Percentiles rank a stretch among this genome's conserved stretches.
These are phyloP conservation scores for Grammomys surdaster DNA, from an alignment of 2,113 vertebrate genomes.

Conservation along the genomic window DNA sequence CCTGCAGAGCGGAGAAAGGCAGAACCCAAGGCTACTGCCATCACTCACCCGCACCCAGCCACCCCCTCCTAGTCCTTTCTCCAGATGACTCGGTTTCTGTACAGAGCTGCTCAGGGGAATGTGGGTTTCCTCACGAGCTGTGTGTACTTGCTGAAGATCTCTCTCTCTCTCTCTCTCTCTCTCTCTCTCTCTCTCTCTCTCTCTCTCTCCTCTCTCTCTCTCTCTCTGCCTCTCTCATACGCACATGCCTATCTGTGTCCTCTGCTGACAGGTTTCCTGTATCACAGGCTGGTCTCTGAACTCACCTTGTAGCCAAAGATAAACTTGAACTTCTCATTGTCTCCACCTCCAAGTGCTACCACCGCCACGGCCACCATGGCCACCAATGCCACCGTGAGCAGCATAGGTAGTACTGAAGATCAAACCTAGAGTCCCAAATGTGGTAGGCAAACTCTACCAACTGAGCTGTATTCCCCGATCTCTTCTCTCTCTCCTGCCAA, in stretches of 20 bases:
- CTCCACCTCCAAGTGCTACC: neutral
- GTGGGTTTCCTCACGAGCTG: neutral
- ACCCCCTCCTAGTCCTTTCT: neutral
- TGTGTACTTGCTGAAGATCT: neutral
- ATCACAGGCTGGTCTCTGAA: neutral
- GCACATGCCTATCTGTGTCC: neutral
- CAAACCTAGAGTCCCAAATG: neutral
- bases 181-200: no score
- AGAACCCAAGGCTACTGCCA: neutral
- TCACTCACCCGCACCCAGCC: neutral
- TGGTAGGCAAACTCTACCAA: neutral
- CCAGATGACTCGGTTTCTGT: neutral
- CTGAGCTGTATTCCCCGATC: neutral
- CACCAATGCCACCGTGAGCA: neutral
- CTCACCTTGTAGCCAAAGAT: neutral
- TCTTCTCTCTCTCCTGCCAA: neutral
- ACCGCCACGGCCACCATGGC: rapidly evolving
- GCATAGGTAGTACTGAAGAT: no score
- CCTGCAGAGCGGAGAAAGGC: neutral
- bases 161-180: neutral
- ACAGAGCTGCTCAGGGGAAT: neutral
- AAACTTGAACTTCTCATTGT: neutral
- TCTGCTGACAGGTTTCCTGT: neutral
- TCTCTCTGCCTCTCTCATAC: neutral
- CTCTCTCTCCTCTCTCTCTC: neutral